phyloP scores from a whole-genome alignment of 2,797 vertebrate genomes.

The Rhynchotus rufescens region DNA sequence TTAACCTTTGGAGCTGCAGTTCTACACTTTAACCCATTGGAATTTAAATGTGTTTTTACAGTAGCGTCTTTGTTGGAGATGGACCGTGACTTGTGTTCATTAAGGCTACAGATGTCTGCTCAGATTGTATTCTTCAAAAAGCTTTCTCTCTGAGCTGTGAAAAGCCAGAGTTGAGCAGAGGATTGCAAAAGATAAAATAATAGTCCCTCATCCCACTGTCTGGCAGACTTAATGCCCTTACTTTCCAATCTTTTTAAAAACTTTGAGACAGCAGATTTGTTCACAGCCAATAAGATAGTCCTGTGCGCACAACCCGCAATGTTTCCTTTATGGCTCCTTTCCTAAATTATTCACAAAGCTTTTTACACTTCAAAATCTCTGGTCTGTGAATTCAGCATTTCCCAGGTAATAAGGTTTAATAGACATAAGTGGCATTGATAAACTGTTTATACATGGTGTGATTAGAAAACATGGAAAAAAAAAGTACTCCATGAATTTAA shows the following conservation, averaged over 20 bases:
- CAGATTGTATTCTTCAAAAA: constrained; percentile 58
- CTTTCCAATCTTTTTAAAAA: constrained; percentile 42
- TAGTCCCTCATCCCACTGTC: neutral
- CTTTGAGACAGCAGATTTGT: constrained; percentile 43
- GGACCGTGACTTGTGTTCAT: constrained; percentile 52
- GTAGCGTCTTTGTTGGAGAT: constrained; percentile 54
- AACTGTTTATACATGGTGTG: neutral
- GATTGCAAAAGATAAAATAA: constrained; percentile 21
- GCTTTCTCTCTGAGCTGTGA: constrained; percentile 51
- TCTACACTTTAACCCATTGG: constrained; percentile 42
- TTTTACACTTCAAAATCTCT: constrained; percentile 32
- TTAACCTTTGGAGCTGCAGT: constrained; percentile 32
- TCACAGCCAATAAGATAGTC: constrained; percentile 43
- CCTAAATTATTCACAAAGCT: constrained; percentile 69
- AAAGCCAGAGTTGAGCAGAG: constrained; percentile 13
- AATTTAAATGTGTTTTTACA: constrained; percentile 68
- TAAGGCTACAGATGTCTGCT: constrained; percentile 60
- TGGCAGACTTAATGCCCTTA: neutral
- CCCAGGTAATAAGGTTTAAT: constrained; percentile 35
- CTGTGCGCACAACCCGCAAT: neutral
- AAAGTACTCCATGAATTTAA: neutral
- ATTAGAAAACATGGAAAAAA: neutral
- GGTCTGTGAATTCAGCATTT: constrained; percentile 46
- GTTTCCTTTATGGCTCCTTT: constrained; percentile 52
- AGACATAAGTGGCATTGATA: constrained; percentile 25